phyloP scores from a whole-genome alignment of 2,797 vertebrate species.

The Gobionotothen gibberifrons region DNA sequence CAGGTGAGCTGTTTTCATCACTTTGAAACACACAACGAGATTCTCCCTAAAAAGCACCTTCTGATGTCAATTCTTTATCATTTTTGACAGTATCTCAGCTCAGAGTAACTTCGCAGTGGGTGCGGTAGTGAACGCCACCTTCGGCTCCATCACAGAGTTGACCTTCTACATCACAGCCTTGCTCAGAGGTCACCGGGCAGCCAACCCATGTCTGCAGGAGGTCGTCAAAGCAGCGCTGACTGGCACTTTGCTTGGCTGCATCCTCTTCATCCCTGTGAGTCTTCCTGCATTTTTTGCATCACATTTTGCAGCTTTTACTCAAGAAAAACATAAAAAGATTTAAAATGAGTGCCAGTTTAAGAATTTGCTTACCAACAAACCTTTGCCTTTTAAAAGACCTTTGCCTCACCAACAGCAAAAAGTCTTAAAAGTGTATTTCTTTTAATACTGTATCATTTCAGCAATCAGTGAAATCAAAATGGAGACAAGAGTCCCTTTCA shows the following conservation, averaged over 20 bases:
- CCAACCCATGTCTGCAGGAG: conserved; percentile 88
- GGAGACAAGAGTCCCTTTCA: not conserved
- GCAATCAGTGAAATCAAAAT: not conserved
- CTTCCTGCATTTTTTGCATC: conserved; percentile 1
- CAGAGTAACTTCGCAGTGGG: conserved; percentile 92
- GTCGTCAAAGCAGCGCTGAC: conserved; percentile 90
- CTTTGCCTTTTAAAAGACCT: not conserved
- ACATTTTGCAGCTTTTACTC: conserved; percentile 1
- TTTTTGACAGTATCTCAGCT: conserved; percentile 84
- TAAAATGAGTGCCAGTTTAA: not conserved
- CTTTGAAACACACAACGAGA: not conserved
- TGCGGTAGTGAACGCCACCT: conserved; percentile 91
- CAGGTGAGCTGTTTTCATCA: conserved; percentile 79
- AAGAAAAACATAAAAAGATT: not conserved
- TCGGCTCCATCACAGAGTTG: conserved; percentile 91
- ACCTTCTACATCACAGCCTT: conserved; percentile 93
- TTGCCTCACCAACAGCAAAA: not conserved
- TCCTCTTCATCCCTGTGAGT: conserved; percentile 88
- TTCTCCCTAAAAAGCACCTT: not conserved
- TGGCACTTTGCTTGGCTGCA: conserved; percentile 90
- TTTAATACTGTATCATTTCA: not conserved
- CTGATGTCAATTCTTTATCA: not conserved
- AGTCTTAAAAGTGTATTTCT: not conserved
- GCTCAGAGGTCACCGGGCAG: conserved; percentile 84
- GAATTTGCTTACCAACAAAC: not conserved